Evolutionary conservation across 2,113 vertebrate genomes (phyloP).

Genomic region (Azemiops feae): DNA sequence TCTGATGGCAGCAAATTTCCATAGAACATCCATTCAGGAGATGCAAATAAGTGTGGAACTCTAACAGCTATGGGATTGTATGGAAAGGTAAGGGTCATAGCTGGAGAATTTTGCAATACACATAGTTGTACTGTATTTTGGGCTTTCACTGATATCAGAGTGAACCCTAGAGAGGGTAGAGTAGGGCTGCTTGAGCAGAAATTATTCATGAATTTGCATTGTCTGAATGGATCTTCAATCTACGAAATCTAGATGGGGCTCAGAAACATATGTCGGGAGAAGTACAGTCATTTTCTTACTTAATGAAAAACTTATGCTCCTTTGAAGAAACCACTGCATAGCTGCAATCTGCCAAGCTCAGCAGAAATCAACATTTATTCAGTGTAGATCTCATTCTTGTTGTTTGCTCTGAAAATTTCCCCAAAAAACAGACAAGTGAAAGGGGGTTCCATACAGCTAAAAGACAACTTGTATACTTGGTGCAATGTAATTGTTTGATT

Average conservation of each 20-base stretch:
- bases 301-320: background rate
- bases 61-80: background rate
- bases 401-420: background rate
- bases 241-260: background rate
- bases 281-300: background rate
- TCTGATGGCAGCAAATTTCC: background rate
- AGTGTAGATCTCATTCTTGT: background rate
- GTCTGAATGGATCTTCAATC: background rate
- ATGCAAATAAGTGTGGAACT: background rate
- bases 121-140: too few relatives aligned
- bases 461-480: background rate
- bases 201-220: background rate
- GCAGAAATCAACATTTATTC: background rate
- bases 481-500: background rate
- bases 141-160: too few relatives aligned
- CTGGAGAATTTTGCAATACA: background rate
- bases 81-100: background rate
- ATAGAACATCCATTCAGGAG: background rate
- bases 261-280: background rate
- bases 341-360: background rate
- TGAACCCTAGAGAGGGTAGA: background rate
- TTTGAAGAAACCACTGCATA: background rate
- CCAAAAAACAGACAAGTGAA: background rate
- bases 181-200: background rate
- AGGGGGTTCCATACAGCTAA: background rate